phyloP scores from a whole-genome alignment of 2,113 vertebrate genomes.

The Triplophysa tibetana region DNA sequence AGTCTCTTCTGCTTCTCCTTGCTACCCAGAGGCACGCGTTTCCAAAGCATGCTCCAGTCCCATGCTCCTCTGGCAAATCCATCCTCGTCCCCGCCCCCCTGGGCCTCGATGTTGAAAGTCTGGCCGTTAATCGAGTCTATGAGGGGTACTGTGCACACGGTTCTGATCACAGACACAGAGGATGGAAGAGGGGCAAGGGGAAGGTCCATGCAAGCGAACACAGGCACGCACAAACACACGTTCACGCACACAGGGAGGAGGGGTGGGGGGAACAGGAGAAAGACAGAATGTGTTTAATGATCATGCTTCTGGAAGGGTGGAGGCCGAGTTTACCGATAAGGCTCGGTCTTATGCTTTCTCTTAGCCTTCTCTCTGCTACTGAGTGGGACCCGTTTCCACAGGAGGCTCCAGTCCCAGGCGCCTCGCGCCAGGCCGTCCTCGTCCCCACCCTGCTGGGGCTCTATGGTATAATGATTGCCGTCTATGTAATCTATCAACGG shows the following conservation, averaged over 20 bases:
- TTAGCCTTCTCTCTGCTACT: constrained; percentile 93
- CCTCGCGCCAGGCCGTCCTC: constrained; percentile 97
- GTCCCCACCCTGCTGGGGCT: constrained; percentile 97
- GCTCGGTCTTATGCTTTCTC: constrained; percentile 90
- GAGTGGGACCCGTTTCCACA: constrained; percentile 97
- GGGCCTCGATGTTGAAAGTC: constrained; percentile 83
- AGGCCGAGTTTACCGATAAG: constrained; percentile 88
- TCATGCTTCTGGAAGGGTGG: constrained; percentile 48
- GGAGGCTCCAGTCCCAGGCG: constrained; percentile 98
- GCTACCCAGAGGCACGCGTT: constrained; percentile 90
- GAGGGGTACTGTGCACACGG: constrained; percentile 94
- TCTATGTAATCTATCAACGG: constrained; percentile 99
- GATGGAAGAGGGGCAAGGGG: constrained; percentile 46
- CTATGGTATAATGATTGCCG: constrained; percentile 97
- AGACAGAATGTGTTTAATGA: constrained; percentile 67
- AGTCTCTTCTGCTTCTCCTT: constrained; percentile 89
- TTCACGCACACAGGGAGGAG: constrained; percentile 39
- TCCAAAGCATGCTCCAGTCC: constrained; percentile 99
- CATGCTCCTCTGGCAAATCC: constrained; percentile 98
- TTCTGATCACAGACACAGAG: constrained; percentile 74
- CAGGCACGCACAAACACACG: constrained; percentile 51
- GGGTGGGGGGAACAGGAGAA: constrained; percentile 61
- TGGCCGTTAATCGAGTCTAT: constrained; percentile 97
- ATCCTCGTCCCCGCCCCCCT: constrained; percentile 95
- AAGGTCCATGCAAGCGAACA: constrained; percentile 52